Percentiles rank a stretch among this genome's conserved stretches.
These are phyloP conservation scores for Aulostomus chinensis DNA, from an alignment of 2,797 vertebrate genomes.

Conservation along the genomic window DNA sequence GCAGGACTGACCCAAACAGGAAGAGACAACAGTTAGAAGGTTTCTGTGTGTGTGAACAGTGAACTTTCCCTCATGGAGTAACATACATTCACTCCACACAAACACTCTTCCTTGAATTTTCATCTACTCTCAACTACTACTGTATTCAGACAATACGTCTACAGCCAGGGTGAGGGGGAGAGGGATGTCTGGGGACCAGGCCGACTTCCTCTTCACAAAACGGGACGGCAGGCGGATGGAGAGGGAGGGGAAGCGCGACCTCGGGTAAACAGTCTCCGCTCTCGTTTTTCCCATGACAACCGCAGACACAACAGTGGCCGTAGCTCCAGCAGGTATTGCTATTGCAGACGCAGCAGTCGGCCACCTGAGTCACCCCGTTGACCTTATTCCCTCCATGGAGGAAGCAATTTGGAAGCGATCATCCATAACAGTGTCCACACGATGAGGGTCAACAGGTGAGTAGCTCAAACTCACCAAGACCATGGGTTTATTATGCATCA, in stretches of 20 bases:
- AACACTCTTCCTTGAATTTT: conserved; percentile 69
- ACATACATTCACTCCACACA: conserved; percentile 49
- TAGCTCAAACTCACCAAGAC: conserved; percentile 55
- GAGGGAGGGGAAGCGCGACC: conserved; percentile 57
- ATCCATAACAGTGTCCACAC: conserved; percentile 46
- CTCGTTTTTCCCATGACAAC: conserved; percentile 61
- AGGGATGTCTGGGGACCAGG: conserved; percentile 59
- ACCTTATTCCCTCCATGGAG: conserved; percentile 48
- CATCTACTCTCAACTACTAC: conserved; percentile 57
- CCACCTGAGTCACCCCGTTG: conserved; percentile 44
- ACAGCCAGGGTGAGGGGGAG: conserved; percentile 16
- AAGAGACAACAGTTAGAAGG: conserved; percentile 54
- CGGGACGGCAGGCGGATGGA: conserved; percentile 36
- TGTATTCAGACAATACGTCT: conserved; percentile 72
- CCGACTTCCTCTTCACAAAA: conserved; percentile 69
- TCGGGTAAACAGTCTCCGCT: conserved; percentile 66
- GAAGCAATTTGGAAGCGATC: conserved; percentile 70
- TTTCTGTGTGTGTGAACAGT: conserved; percentile 31
- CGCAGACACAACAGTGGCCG: conserved; percentile 54
- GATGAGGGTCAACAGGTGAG: conserved; percentile 73
- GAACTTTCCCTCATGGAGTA: conserved; percentile 53
- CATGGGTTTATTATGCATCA: conserved; percentile 74
- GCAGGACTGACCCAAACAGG: conserved; percentile 72
- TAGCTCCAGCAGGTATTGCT: conserved; percentile 26
- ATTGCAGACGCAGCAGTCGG: conserved; percentile 28